phyloP scores from a whole-genome alignment of 2,888 invertebrate species.

The Drosophila koepferae region DNA sequence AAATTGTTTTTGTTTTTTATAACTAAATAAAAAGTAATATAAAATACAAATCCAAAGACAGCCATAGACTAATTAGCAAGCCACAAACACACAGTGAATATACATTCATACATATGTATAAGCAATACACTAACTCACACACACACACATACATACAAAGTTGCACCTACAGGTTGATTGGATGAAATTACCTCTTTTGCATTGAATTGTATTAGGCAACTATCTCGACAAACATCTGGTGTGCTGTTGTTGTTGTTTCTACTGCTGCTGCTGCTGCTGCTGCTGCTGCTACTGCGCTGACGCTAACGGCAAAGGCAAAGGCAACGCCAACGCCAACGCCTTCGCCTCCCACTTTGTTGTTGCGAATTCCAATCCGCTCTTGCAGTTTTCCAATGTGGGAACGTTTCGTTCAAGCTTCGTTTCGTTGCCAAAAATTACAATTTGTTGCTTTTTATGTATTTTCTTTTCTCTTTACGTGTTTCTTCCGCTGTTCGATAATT shows the following conservation, averaged over 20 bases:
- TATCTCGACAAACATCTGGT: conserved; percentile 67
- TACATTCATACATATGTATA: conserved; percentile 11
- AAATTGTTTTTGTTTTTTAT: conserved; percentile 37
- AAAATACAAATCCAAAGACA: conserved; percentile 17
- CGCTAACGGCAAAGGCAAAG: conserved; percentile 40
- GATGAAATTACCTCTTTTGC: conserved; percentile 66
- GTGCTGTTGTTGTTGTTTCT: conserved; percentile 20
- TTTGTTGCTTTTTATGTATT: conserved; percentile 18
- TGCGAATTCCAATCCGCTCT: conserved; percentile 55
- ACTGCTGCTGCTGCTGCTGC: conserved; percentile 15
- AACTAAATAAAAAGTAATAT: conserved; percentile 25
- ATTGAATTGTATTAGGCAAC: conserved; percentile 58
- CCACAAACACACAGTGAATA: conserved; percentile 7
- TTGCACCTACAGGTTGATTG: conserved; percentile 57
- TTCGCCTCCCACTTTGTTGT: conserved; percentile 36
- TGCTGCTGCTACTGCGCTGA: conserved; percentile 23
- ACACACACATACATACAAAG: conserved; percentile 11
- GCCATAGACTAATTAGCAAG: conserved; percentile 31
- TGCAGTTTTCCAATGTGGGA: conserved; percentile 57
- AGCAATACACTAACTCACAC: conserved; percentile 5
- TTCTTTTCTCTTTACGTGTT: conserved; percentile 40
- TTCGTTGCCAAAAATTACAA: conserved; percentile 66
- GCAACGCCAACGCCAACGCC: conserved; percentile 40
- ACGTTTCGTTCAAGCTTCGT: conserved; percentile 38
- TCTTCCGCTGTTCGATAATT: conserved; percentile 71